A percentile compares a stretch with the other conserved stretches of the same genome.
Evolutionary conservation across 2,888 invertebrate species (phyloP).

Genomic region (Uropetala carovei): DNA sequence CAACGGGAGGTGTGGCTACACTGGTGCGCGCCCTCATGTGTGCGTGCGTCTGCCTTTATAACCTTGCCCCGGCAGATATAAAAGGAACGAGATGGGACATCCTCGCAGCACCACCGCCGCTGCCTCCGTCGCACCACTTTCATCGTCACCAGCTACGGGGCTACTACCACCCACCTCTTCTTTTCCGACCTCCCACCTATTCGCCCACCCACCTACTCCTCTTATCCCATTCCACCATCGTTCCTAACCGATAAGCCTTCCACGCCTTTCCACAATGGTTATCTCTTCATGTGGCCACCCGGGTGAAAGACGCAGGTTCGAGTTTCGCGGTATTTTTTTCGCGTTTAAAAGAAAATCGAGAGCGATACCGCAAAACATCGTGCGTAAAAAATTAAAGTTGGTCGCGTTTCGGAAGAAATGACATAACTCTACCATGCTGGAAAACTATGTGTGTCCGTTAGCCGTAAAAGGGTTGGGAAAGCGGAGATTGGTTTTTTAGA

Average conservation of each 20-base stretch:
- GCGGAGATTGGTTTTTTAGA: too few relatives aligned
- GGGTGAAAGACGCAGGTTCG: background rate
- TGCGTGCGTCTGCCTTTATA: background rate
- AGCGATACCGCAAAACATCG: too few relatives aligned
- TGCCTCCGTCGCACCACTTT: background rate
- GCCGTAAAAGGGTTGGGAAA: too few relatives aligned
- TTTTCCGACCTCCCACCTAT: background rate
- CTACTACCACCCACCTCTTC: background rate
- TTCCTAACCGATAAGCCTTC: too few relatives aligned
- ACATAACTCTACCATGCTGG: too few relatives aligned
- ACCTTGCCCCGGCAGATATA: background rate
- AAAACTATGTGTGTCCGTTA: too few relatives aligned
- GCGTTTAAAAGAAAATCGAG: too few relatives aligned
- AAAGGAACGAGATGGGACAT: background rate
- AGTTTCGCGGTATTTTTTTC: background rate
- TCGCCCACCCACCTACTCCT: background rate
- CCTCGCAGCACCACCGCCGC: background rate
- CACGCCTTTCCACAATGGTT: too few relatives aligned
- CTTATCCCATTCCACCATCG: too few relatives aligned
- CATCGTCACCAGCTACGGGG: background rate
- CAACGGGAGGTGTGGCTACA: conserved; percentile 9
- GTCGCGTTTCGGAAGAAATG: too few relatives aligned
- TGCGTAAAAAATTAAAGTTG: too few relatives aligned
- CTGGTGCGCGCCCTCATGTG: background rate
- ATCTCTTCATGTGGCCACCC: background rate